Evolutionary conservation across 2,888 invertebrate genomes (phyloP).

Genomic region (Rhorus exstirpatorius): DNA sequence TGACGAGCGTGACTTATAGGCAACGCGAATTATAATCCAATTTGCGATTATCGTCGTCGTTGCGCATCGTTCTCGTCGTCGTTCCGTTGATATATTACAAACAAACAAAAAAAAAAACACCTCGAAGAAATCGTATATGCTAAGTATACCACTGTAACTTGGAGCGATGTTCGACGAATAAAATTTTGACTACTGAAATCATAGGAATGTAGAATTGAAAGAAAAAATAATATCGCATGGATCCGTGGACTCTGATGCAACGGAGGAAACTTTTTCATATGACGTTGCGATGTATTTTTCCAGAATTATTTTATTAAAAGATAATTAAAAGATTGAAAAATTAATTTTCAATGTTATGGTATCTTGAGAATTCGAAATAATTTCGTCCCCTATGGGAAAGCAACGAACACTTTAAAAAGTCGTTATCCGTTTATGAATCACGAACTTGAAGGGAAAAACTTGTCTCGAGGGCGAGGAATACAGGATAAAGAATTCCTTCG

Average conservation of each 20-base stretch:
- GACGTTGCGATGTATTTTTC: not conserved
- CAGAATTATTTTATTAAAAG: not conserved
- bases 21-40: slow-evolving; percentile 85
- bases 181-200: not conserved
- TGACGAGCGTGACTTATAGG: slow-evolving; percentile 85
- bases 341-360: not conserved
- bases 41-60: slow-evolving; percentile 84
- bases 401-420: no score
- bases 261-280: not conserved
- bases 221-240: no score
- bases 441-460: not conserved
- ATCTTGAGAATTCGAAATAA: not conserved
- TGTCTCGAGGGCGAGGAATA: not conserved
- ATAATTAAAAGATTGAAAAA: not conserved
- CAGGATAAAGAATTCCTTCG: not conserved
- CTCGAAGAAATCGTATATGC: slow-evolving; percentile 44
- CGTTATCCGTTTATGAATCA: no score
- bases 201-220: not conserved
- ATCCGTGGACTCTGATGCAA: not conserved
- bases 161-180: slow-evolving; percentile 1
- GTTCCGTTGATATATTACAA: slow-evolving; percentile 46
- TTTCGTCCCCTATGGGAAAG: no score
- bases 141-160: slow-evolving; percentile 54
- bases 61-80: slow-evolving; percentile 65
- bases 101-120: slow-evolving; percentile 32